Evolutionary conservation across 2,888 invertebrate species (phyloP).

Genomic region (Hedya salicella): DNA sequence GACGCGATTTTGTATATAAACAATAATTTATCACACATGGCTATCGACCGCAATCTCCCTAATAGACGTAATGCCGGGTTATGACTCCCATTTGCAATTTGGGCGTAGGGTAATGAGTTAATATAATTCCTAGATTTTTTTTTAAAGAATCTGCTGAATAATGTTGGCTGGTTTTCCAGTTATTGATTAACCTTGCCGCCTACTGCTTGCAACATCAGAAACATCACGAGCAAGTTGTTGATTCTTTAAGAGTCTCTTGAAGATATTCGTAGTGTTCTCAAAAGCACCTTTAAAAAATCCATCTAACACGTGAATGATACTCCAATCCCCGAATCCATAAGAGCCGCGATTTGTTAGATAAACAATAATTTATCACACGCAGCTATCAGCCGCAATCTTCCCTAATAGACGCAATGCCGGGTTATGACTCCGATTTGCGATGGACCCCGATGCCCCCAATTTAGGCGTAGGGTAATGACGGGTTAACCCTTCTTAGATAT

Average conservation of each 20-base stretch:
- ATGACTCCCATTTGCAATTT: too few species aligned
- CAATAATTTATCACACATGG: constrained; percentile 24
- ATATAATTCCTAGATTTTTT: too few species aligned
- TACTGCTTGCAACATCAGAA: too few species aligned
- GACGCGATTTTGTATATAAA: constrained; percentile 12
- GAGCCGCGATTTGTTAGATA: background rate
- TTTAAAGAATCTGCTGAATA: too few species aligned
- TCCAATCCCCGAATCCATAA: background rate
- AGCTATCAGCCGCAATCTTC: constrained; percentile 15
- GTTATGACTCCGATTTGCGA: constrained; percentile 25
- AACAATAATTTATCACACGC: constrained; percentile 23
- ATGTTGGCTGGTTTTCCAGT: too few species aligned
- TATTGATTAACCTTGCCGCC: too few species aligned
- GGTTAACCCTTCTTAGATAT: constrained; percentile 5
- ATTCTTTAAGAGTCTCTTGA: too few species aligned
- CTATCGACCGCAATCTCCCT: constrained; percentile 17
- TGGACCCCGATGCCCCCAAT: constrained; percentile 21
- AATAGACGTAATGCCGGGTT: too few species aligned
- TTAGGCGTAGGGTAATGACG: constrained; percentile 12
- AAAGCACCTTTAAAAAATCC: too few species aligned
- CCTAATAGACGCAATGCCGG: constrained; percentile 19
- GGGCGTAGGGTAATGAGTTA: too few species aligned
- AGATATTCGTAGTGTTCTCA: too few species aligned
- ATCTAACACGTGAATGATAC: background rate
- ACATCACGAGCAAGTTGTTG: too few species aligned